Evolutionary conservation across 2,888 invertebrate genomes (phyloP).

Genomic region (Andrena bucephala): DNA sequence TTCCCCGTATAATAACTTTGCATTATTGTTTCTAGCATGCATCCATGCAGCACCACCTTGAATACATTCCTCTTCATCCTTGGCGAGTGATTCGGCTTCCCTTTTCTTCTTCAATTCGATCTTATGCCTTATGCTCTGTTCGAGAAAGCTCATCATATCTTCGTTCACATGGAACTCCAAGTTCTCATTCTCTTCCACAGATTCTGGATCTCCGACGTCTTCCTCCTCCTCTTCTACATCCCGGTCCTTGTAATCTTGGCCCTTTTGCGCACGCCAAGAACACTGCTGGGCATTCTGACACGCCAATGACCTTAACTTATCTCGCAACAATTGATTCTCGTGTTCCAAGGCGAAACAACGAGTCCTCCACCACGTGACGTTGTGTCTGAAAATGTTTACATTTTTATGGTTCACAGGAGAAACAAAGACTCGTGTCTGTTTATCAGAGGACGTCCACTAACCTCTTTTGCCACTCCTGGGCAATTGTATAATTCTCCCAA

Average conservation of each 20-base stretch:
- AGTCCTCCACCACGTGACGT: slow-evolving; percentile 81
- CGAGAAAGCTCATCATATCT: slow-evolving; percentile 88
- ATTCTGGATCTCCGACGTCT: slow-evolving; percentile 29
- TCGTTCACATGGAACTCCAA: slow-evolving; percentile 88
- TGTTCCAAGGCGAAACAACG: slow-evolving; percentile 80
- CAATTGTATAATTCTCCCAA: slow-evolving; percentile 82
- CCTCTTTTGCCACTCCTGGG: slow-evolving; percentile 82
- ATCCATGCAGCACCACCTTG: slow-evolving; percentile 74
- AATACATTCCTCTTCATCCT: slow-evolving; percentile 50
- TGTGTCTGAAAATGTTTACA: slow-evolving; percentile 75
- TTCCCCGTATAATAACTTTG: slow-evolving; percentile 88
- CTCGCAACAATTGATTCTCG: slow-evolving; percentile 77
- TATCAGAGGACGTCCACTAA: slow-evolving; percentile 45
- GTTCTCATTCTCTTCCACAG: slow-evolving; percentile 78
- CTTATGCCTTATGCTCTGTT: slow-evolving; percentile 87
- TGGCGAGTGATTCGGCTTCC: slow-evolving; percentile 60
- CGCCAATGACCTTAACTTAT: slow-evolving; percentile 57
- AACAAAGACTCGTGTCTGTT: neutral
- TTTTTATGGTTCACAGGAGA: neutral
- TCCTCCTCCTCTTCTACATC: neutral
- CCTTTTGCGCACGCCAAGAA: neutral
- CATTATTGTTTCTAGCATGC: slow-evolving; percentile 82
- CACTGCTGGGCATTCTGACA: neutral
- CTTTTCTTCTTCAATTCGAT: slow-evolving; percentile 82
- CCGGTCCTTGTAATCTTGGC: neutral